Percentiles rank a stretch among this genome's conserved stretches.
Conservation (phyloP, 2,113 vertebrate species). For the Mastomys natalensis region DNA sequence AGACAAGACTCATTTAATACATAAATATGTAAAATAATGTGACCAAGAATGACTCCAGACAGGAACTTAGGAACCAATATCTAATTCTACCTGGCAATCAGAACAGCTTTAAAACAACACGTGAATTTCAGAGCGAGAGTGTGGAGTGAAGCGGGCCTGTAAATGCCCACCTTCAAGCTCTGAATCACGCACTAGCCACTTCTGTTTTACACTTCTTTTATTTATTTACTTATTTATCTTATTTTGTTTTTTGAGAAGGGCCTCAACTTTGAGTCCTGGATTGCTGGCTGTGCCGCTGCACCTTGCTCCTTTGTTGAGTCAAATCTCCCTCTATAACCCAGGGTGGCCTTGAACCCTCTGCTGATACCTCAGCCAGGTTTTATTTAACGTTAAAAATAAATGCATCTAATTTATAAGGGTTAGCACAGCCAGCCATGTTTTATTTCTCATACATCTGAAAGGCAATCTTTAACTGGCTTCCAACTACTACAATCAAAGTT, state of each 20-base stretch:
- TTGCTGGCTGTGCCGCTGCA: background rate
- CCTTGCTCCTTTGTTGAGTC: background rate
- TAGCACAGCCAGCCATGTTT: background rate
- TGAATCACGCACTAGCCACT: background rate
- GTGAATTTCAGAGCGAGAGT: accelerated
- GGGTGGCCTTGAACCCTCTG: background rate
- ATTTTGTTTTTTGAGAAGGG: background rate
- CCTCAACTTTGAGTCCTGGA: background rate
- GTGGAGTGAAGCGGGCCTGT: accelerated
- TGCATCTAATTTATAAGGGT: background rate
- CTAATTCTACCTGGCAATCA: background rate
- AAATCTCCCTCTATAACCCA: background rate
- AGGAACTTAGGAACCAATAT: accelerated
- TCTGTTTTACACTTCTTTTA: background rate
- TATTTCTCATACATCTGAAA: background rate
- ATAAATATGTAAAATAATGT: background rate
- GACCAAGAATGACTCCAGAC: accelerated
- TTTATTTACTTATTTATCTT: background rate
- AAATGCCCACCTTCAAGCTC: background rate
- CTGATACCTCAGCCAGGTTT: background rate
- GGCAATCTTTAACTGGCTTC: background rate
- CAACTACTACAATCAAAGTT: accelerated
- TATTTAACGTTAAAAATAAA: slow-evolving; percentile 15
- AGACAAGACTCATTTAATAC: accelerated
- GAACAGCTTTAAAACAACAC: accelerated